Evolutionary conservation across 1,140 invertebrate species (phyloP), one percentile per base, ranked within the genome.

Genomic region (Drosophila ohnishii): DNA sequence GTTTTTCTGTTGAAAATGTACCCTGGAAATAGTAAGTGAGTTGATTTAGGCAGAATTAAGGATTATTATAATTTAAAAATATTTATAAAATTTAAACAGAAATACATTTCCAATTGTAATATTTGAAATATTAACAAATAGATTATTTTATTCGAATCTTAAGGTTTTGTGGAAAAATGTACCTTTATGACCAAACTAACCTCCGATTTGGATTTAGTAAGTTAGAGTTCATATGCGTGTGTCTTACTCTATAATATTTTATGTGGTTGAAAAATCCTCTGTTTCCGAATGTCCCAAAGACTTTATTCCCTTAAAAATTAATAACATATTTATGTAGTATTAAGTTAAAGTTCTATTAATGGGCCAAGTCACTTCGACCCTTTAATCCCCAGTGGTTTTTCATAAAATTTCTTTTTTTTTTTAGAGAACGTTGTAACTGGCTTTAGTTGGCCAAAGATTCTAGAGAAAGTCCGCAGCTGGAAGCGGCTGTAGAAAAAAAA

Each of bases 361-460:
- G 13, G 32, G 34, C 25, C 19, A 37, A 14, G n/a, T 2, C 13
- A 10, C 13, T 39, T 32, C 19, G 32, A 61, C 14, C 10, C 14
- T 3, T n/a, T 2, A 30, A 13, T 22, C 3, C n/a, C 2, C 16
- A 7, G 5, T 2, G 22, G 16, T 45, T 62, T 62, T 35, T 45
- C 35, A 35, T 35, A 47, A 19, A 47, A 45, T 47, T 39, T 6
- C 3, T 4, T 45, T 48, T 78, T 28, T 28, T 63, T 50, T 67
- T 71, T 40, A 42, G 58, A 59, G 65, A 8, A 35, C 59, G 35
- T 62, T 47, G 61, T 62, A 63, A 64, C 57, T 70, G 75, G 64
- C 64, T 58, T 67, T 47, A 75, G 75, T 61, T 70, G 58, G 70
- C 35, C 55, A 74, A 79, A 87, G 83, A 86, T 83, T 86, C 63